These are phyloP conservation scores for Polia nebulosa DNA, from an alignment of 2,888 invertebrate genomes.

Conservation along the genomic window DNA sequence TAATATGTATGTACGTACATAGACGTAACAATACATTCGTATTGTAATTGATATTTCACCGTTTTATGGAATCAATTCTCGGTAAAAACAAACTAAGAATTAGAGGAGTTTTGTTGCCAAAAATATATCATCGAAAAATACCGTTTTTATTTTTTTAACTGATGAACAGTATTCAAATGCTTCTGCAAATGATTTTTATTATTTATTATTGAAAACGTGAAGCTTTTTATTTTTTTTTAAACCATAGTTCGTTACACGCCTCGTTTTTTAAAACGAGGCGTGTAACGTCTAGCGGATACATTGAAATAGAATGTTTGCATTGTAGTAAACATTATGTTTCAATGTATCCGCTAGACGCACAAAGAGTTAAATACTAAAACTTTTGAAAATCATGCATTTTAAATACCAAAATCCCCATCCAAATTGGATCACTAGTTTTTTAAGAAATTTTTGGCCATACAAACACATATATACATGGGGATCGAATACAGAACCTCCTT, in stretches of 20 bases:
- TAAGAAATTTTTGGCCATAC: too few relatives aligned
- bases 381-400: too few relatives aligned
- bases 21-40: neutral
- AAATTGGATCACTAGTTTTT: neutral
- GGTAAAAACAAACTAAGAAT: neutral
- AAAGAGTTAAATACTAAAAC: too few relatives aligned
- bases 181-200: constrained; percentile 5
- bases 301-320: too few relatives aligned
- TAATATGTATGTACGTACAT: neutral
- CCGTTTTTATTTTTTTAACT: neutral
- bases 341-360: too few relatives aligned
- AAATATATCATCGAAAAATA: neutral
- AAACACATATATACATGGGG: too few relatives aligned
- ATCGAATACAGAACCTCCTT: too few relatives aligned
- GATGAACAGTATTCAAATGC: neutral
- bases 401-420: too few relatives aligned
- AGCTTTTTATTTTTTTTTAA: neutral
- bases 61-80: neutral
- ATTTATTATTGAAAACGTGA: neutral
- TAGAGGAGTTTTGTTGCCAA: neutral
- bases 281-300: too few relatives aligned
- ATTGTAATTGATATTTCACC: neutral
- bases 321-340: too few relatives aligned
- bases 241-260: neutral
- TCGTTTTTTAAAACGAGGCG: too few relatives aligned